phyloP scores from a whole-genome alignment of 2,113 vertebrate genomes.

The Orcinus orca region DNA sequence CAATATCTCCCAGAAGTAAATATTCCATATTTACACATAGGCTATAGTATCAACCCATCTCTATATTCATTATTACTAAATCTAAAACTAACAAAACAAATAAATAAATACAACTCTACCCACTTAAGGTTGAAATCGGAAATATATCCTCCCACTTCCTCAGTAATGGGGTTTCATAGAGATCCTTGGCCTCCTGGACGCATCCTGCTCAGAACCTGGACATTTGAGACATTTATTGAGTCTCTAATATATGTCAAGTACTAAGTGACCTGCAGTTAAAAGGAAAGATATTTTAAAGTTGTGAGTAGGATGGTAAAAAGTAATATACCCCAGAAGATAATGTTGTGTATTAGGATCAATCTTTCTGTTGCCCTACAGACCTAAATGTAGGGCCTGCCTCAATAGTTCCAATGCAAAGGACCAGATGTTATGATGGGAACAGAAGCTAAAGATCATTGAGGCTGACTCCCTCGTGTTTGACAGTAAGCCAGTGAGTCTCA shows the following conservation, averaged over 20 bases:
- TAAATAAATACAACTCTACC: not conserved
- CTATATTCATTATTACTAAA: not conserved
- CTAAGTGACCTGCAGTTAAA: not conserved
- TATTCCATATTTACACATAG: not conserved
- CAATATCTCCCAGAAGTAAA: not conserved
- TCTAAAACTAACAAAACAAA: constrained; percentile 33
- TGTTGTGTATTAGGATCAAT: not conserved
- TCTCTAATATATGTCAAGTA: not conserved
- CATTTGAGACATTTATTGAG: not conserved
- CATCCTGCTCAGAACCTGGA: not conserved
- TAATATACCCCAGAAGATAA: not conserved
- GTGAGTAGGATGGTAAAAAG: not conserved
- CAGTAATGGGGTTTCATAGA: not conserved
- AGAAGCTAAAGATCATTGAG: not conserved
- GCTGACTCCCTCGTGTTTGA: not conserved
- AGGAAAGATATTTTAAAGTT: not conserved
- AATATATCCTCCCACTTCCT: constrained; percentile 23
- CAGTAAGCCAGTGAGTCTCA: not conserved
- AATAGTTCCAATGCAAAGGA: not conserved
- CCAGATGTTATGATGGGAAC: not conserved
- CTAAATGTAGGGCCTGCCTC: not conserved
- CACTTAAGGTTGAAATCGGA: not conserved
- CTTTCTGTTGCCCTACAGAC: not conserved
- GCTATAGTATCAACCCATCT: not conserved
- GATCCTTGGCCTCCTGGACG: not conserved